Conservation (phyloP, 2,797 vertebrate species). For the Acanthiza pusilla region DNA sequence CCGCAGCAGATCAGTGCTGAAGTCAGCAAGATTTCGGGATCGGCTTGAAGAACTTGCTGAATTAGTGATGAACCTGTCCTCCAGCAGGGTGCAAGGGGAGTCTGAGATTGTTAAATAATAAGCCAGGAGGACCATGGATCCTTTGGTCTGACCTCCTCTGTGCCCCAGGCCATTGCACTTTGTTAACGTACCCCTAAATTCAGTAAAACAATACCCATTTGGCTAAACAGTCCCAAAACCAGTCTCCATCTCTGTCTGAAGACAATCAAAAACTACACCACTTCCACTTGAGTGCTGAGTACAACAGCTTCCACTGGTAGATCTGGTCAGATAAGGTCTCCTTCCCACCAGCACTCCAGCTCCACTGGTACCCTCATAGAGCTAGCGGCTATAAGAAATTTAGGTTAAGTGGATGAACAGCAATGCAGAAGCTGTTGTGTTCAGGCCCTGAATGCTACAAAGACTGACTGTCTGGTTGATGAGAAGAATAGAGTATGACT, state of each 20-base stretch:
- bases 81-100: background rate
- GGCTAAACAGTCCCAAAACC: background rate
- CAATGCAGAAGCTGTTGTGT: background rate
- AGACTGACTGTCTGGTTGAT: background rate
- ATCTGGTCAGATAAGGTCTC: background rate
- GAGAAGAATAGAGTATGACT: background rate
- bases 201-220: background rate
- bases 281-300: background rate
- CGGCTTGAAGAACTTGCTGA: background rate
- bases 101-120: background rate
- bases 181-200: background rate
- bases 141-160: background rate
- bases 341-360: background rate
- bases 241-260: background rate
- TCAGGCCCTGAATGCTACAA: background rate
- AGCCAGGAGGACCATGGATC: background rate
- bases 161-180: background rate
- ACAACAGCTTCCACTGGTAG: background rate
- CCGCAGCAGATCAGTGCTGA: background rate
- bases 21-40: background rate
- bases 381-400: background rate
- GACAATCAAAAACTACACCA: background rate
- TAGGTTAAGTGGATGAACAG: background rate
- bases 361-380: rapidly evolving
- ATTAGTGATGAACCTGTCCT: background rate